phyloP scores from a whole-genome alignment of 2,888 invertebrate genomes.

The Onthophagus sagittarius region DNA sequence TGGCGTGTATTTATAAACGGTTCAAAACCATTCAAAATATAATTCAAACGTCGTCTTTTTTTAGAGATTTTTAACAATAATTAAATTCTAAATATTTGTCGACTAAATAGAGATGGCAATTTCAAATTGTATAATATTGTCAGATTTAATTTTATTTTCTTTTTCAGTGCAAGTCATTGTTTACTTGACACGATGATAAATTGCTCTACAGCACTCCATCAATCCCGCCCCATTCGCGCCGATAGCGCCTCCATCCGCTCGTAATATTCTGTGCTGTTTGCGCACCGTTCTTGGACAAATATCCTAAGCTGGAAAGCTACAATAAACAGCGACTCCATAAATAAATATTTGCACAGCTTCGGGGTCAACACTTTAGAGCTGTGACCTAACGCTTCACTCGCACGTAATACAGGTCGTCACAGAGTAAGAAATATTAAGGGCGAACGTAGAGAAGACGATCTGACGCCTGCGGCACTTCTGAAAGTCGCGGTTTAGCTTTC shows the following conservation, averaged over 20 bases:
- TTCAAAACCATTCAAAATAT: not conserved
- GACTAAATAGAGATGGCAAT: too few species aligned
- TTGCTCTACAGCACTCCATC: not conserved
- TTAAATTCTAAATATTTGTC: not conserved
- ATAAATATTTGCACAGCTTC: not conserved
- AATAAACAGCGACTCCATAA: not conserved
- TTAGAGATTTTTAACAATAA: not conserved
- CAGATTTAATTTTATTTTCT: too few species aligned
- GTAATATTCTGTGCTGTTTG: not conserved
- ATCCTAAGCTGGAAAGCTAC: not conserved
- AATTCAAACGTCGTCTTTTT: not conserved
- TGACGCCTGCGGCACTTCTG: not conserved
- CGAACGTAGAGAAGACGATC: not conserved
- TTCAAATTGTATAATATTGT: too few species aligned
- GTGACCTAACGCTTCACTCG: not conserved
- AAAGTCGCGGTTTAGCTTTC: not conserved
- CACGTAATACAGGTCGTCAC: not conserved
- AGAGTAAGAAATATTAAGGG: not conserved
- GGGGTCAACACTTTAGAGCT: not conserved
- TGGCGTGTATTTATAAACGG: not conserved
- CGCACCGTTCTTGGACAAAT: not conserved
- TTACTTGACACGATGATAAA: not conserved
- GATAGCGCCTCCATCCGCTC: not conserved
- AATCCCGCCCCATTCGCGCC: not conserved
- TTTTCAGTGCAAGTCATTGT: not conserved